Conservation (phyloP, 2,113 vertebrate genomes). For the Steatornis caripensis region DNA sequence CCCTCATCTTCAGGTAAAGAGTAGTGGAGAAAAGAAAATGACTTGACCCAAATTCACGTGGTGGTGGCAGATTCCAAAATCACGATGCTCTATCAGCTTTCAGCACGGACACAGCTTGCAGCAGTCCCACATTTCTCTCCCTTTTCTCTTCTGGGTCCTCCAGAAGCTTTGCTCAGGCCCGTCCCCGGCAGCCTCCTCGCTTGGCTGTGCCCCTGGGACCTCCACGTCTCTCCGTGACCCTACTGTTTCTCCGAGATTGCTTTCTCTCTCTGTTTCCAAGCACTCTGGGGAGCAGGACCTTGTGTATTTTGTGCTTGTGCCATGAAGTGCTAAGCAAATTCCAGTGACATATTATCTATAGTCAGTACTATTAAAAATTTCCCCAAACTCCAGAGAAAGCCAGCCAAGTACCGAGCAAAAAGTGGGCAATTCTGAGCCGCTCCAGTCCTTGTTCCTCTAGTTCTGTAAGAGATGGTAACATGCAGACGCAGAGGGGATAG, state of each 20-base stretch:
- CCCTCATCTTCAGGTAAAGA: background rate
- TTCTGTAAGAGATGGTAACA: background rate
- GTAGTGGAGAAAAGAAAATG: background rate
- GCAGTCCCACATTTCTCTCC: background rate
- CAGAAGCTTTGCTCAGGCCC: background rate
- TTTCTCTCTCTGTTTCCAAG: background rate
- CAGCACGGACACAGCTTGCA: background rate
- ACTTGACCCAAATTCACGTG: rapidly evolving
- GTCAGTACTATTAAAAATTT: background rate
- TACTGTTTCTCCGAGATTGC: background rate
- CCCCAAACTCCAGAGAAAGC: background rate
- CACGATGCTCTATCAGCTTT: rapidly evolving
- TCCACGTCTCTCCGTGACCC: background rate
- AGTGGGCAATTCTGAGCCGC: background rate
- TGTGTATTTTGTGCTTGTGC: background rate
- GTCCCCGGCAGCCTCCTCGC: background rate
- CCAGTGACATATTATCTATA: slow-evolving; percentile 46
- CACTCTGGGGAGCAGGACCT: background rate
- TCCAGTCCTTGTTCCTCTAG: background rate
- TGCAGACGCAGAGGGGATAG: background rate
- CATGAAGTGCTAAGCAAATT: background rate
- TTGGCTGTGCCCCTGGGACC: background rate
- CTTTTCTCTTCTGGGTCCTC: background rate
- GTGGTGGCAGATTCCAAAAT: background rate
- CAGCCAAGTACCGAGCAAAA: background rate